Percentiles rank a stretch among this genome's conserved stretches.
phyloP scores from a whole-genome alignment of 1,140 invertebrate species.

The Drepana arcuata region DNA sequence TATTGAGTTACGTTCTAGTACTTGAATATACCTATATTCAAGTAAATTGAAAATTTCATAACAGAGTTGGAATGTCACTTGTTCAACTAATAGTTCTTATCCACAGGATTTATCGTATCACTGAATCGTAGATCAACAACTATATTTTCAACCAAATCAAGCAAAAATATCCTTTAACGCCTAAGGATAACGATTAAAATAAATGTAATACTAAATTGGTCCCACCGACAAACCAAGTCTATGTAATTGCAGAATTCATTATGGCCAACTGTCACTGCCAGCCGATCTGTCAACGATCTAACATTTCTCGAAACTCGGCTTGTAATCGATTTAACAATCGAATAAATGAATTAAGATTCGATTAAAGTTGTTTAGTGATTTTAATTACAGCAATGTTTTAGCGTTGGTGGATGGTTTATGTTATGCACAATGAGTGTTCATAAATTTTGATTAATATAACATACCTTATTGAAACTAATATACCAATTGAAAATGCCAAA shows the following conservation, averaged over 20 bases:
- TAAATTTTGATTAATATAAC: too few species aligned
- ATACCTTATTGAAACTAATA: too few species aligned
- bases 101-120: constrained; percentile 10
- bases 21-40: too few species aligned
- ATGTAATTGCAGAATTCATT: constrained; percentile 22
- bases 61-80: constrained; percentile 1
- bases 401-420: too few species aligned
- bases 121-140: constrained; percentile 2
- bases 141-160: background rate
- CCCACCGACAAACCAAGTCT: constrained; percentile 6
- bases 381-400: too few species aligned
- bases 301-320: constrained; percentile 9
- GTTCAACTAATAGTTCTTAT: constrained; percentile 14
- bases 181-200: constrained; percentile 1
- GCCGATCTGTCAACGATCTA: constrained; percentile 12
- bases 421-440: too few species aligned
- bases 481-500: too few species aligned
- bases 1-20: too few species aligned
- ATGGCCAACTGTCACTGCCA: constrained; percentile 10
- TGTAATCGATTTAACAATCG: constrained; percentile 1
- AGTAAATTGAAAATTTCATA: too few species aligned
- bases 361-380: too few species aligned
- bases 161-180: background rate
- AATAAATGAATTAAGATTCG: background rate
- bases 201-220: background rate